Conservation (phyloP, 2,888 invertebrate species). For the Athripsodes cinereus region DNA sequence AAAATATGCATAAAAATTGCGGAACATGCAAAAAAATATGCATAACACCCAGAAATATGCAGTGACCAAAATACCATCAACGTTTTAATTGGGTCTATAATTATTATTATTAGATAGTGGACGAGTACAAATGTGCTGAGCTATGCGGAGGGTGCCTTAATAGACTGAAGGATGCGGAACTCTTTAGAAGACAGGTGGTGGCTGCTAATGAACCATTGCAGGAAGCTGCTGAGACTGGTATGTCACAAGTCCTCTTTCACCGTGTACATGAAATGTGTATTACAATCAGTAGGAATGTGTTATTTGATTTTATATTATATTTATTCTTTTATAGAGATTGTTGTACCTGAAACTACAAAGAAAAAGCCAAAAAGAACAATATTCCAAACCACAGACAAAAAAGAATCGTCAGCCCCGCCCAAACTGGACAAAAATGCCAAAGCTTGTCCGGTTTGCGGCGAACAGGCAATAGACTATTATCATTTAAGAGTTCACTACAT, state of each 20-base stretch:
- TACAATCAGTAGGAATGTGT: no score
- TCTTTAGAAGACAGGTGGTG: conserved; percentile 5
- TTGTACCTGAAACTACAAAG: not conserved
- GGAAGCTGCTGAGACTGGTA: not conserved
- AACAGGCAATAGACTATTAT: conserved; percentile 6
- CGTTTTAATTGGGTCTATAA: no score
- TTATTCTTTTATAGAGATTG: not conserved
- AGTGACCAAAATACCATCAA: no score
- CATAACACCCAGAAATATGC: no score
- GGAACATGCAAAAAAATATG: no score
- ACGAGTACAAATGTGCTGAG: conserved; percentile 9
- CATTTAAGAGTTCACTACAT: conserved; percentile 8
- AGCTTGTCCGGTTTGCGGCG: conserved; percentile 9
- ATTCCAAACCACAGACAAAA: not conserved
- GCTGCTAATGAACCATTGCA: conserved; percentile 1
- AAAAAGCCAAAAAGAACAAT: not conserved
- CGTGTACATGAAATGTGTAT: no score
- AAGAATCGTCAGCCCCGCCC: not conserved
- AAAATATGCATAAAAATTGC: no score
- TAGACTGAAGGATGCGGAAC: conserved; percentile 5
- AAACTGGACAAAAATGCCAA: conserved; percentile 3
- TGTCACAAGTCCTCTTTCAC: not conserved
- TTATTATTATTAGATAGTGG: conserved; percentile 10
- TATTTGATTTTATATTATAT: no score
- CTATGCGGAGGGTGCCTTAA: conserved; percentile 1